Evolutionary conservation across 2,797 vertebrate species (phyloP).

Genomic region (Rhincodon typus): DNA sequence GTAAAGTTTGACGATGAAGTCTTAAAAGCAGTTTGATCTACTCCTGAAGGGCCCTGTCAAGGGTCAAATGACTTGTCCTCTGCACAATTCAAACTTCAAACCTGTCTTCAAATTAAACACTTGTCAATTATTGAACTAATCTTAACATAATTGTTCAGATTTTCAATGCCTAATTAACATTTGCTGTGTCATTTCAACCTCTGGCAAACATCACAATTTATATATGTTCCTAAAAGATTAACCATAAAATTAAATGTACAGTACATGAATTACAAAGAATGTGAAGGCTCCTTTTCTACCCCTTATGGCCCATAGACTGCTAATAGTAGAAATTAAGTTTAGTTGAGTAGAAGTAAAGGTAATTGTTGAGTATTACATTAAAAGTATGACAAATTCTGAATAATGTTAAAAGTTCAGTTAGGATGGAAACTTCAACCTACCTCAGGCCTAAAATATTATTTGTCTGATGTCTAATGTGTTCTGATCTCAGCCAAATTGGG

Average conservation of each 20-base stretch:
- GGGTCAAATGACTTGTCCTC: slow-evolving; percentile 67
- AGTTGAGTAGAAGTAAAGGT: not conserved
- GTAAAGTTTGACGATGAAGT: slow-evolving; percentile 62
- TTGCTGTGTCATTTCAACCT: not conserved
- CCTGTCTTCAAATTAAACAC: too few species aligned
- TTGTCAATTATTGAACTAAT: slow-evolving; percentile 58
- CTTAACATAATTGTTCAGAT: too few species aligned
- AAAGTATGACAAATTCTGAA: not conserved
- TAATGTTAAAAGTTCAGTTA: not conserved
- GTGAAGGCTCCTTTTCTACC: not conserved
- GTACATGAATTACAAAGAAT: not conserved
- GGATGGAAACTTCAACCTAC: not conserved
- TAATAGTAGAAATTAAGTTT: not conserved
- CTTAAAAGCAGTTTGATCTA: slow-evolving; percentile 73
- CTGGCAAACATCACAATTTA: not conserved
- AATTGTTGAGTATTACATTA: not conserved
- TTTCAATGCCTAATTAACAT: not conserved
- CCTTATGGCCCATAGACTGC: not conserved
- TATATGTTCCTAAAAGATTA: not conserved
- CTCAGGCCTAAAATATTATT: not conserved
- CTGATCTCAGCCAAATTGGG: not conserved
- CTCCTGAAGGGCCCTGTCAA: slow-evolving; percentile 60
- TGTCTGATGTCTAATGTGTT: not conserved
- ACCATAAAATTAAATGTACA: not conserved
- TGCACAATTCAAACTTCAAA: too few species aligned